Evolutionary conservation across 2,113 vertebrate genomes (phyloP).

Genomic region (Falcunculus frontatus): DNA sequence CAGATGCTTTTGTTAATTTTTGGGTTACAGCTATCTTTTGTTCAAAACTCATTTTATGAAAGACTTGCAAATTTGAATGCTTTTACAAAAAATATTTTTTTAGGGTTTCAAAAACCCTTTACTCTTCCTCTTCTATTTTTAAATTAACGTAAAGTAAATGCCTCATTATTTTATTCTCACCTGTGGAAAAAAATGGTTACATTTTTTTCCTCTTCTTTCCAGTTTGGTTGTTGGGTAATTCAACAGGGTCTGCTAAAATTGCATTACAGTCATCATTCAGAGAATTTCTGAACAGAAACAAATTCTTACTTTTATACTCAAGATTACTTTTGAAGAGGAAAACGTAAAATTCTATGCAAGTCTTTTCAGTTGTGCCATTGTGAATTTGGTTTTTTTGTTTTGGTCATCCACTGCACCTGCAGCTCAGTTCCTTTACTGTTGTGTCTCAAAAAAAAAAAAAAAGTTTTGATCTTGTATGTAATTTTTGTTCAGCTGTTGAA

Average conservation of each 20-base stretch:
- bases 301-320: background rate
- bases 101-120: background rate
- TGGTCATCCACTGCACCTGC: background rate
- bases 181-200: background rate
- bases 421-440: slow-evolving; percentile 39
- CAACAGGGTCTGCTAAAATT: slow-evolving; percentile 1
- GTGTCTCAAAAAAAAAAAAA: slow-evolving; percentile 32
- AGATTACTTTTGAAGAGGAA: slow-evolving; percentile 2
- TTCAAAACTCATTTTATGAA: slow-evolving; percentile 44
- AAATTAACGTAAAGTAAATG: background rate
- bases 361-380: slow-evolving; percentile 37
- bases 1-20: background rate
- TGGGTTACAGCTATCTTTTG: background rate
- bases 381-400: background rate
- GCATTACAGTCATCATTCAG: background rate
- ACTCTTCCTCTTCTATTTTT: background rate
- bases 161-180: background rate
- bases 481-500: slow-evolving; percentile 55
- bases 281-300: slow-evolving; percentile 32
- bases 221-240: background rate
- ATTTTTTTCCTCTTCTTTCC: background rate
- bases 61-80: slow-evolving; percentile 52
- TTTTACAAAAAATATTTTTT: background rate
- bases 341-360: background rate
- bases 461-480: slow-evolving; percentile 41